These are phyloP conservation scores for Patagioenas fasciata DNA, from an alignment of 2,113 vertebrate species.

Conservation along the genomic window DNA sequence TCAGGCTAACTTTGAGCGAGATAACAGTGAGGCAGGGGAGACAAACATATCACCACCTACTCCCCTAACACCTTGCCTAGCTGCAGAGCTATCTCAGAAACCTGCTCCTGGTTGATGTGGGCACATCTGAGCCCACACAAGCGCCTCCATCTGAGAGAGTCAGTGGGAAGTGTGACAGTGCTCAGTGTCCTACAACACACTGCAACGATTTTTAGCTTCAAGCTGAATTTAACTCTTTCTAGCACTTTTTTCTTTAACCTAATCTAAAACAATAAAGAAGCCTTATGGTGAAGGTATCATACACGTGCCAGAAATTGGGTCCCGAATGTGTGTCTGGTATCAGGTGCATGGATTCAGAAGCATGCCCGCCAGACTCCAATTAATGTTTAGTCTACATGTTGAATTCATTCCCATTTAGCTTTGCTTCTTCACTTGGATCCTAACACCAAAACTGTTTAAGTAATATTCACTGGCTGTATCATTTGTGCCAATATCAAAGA, in stretches of 20 bases:
- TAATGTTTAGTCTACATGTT: background rate
- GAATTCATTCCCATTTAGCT: background rate
- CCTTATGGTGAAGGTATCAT: accelerated
- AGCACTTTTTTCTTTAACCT: background rate
- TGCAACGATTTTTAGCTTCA: background rate
- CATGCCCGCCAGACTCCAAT: background rate
- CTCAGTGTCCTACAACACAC: background rate
- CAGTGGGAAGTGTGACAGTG: constrained; percentile 38
- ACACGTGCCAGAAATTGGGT: background rate
- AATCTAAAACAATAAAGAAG: background rate
- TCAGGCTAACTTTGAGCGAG: background rate
- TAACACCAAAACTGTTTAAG: background rate
- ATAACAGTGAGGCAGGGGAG: background rate
- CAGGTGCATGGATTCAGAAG: background rate
- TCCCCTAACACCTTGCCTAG: background rate
- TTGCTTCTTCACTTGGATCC: background rate
- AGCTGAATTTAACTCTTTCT: constrained; percentile 12
- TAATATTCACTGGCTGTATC: background rate
- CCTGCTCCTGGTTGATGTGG: background rate
- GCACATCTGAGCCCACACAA: background rate
- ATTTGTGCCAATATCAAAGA: background rate
- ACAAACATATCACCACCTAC: background rate
- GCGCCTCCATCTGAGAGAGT: background rate
- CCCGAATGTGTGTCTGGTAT: background rate
- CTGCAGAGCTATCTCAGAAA: background rate